phyloP scores from a whole-genome alignment of 2,113 vertebrate species.

The Hippocampus guttulatus region DNA sequence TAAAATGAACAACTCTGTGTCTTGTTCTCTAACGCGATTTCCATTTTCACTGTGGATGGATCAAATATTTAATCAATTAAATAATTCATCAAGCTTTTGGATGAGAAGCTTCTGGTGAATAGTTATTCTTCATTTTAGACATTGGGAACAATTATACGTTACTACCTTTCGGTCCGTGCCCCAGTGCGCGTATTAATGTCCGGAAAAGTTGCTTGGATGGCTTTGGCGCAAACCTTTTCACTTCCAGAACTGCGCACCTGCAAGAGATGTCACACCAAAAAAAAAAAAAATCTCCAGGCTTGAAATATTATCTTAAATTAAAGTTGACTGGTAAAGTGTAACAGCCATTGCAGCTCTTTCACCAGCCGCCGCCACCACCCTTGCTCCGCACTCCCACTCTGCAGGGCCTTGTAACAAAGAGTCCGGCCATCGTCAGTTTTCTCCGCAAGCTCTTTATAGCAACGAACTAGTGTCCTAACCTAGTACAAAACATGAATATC shows the following conservation, averaged over 20 bases:
- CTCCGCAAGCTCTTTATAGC: background rate
- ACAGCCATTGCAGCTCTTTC: background rate
- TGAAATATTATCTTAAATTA: background rate
- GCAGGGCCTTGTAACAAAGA: background rate
- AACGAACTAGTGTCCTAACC: background rate
- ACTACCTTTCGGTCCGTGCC: no score
- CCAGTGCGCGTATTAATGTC: no score
- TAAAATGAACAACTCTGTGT: background rate
- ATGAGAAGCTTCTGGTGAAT: no score
- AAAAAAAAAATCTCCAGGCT: background rate
- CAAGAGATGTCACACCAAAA: background rate
- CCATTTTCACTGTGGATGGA: no score
- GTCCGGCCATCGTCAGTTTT: background rate
- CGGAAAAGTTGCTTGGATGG: no score
- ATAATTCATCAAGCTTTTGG: no score
- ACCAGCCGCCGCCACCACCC: no score
- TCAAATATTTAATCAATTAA: no score
- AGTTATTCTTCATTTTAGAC: no score
- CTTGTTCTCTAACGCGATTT: background rate
- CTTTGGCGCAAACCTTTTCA: no score
- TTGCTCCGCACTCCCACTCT: background rate
- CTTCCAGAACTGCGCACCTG: no score
- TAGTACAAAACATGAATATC: background rate
- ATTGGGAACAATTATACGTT: no score
- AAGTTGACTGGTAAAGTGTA: background rate